phyloP scores from a whole-genome alignment of 2,797 vertebrate genomes.

The Bucorvus abyssinicus region DNA sequence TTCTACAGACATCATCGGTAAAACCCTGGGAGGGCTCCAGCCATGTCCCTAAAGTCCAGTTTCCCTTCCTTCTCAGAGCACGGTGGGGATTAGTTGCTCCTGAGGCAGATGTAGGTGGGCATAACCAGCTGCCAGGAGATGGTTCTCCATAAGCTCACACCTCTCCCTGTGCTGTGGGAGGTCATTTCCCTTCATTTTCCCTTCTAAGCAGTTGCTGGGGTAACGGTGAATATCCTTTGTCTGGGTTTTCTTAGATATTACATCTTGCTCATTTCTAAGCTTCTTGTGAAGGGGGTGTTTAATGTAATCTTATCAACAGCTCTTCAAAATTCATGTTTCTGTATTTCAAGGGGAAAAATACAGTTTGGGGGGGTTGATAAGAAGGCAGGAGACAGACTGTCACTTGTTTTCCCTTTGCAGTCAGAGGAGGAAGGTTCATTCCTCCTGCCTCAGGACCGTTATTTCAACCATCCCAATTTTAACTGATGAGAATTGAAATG shows the following conservation, averaged over 20 bases:
- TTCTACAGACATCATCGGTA: too few relatives aligned
- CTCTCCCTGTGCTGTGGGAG: background rate
- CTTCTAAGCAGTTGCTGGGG: background rate
- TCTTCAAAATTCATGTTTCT: background rate
- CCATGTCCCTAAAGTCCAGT: fast-evolving
- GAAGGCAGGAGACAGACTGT: background rate
- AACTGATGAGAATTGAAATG: background rate
- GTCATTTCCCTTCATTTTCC: background rate
- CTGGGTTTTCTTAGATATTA: background rate
- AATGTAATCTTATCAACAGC: background rate
- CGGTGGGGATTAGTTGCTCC: background rate
- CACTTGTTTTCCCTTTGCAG: background rate
- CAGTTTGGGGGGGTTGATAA: background rate
- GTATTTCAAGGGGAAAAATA: background rate
- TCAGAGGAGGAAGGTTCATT: background rate
- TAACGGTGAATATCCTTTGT: background rate
- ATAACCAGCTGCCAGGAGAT: background rate
- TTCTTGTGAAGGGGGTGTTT: background rate
- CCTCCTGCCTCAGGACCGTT: background rate
- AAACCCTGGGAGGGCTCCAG: background rate
- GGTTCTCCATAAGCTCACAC: background rate
- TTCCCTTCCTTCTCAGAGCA: background rate
- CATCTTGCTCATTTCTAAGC: background rate
- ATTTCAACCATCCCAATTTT: background rate
- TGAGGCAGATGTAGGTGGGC: background rate